phyloP scores from a whole-genome alignment of 1,140 invertebrate species.

The Camponotus floridanus region DNA sequence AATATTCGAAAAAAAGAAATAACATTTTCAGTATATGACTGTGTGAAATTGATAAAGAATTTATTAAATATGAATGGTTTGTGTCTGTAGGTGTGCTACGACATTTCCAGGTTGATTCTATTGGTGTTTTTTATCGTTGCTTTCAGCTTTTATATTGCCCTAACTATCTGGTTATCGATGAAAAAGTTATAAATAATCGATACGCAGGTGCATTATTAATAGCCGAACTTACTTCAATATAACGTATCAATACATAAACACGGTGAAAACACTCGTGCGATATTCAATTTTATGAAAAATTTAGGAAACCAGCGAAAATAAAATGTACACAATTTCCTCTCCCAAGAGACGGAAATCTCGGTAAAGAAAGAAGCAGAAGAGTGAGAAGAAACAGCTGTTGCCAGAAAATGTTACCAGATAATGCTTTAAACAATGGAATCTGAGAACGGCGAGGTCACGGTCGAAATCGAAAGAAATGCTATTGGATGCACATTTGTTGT shows the following conservation, averaged over 20 bases:
- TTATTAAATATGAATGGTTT: constrained; percentile 80
- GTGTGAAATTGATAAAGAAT: constrained; percentile 81
- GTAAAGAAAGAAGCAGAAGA: not conserved
- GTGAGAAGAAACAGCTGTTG: not conserved
- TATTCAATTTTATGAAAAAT: constrained; percentile 27
- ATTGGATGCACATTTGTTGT: not conserved
- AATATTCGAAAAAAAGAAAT: constrained; percentile 73
- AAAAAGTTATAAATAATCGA: constrained; percentile 52
- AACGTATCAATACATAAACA: constrained; percentile 48
- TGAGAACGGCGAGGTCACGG: constrained; percentile 39
- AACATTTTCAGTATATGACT: constrained; percentile 55
- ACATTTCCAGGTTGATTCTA: constrained; percentile 57
- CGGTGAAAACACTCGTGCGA: not conserved
- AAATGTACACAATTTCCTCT: constrained; percentile 3
- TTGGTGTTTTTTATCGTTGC: constrained; percentile 48
- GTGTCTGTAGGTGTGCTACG: constrained; percentile 42
- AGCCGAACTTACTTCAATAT: constrained; percentile 36
- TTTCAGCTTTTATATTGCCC: constrained; percentile 54
- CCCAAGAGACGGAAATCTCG: not conserved
- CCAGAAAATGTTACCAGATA: not conserved
- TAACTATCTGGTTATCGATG: constrained; percentile 51
- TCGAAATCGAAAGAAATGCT: constrained; percentile 6
- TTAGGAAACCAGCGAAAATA: constrained; percentile 11
- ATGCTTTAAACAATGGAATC: constrained; percentile 23
- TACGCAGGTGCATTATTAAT: constrained; percentile 44